phyloP scores from a whole-genome alignment of 2,797 vertebrate species.

The Poecilia wingei region DNA sequence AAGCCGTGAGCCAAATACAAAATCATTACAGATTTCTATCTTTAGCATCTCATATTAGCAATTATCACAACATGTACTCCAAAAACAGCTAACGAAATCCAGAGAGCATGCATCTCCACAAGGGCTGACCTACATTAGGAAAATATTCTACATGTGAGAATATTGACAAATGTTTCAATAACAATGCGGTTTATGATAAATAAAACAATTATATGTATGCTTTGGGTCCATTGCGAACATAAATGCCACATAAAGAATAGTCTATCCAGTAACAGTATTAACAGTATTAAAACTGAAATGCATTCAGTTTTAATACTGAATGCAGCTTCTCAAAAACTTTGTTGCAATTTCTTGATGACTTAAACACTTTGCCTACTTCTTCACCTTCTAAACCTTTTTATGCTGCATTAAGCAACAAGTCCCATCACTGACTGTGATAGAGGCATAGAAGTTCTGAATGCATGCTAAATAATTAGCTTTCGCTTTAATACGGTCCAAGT shows the following conservation, averaged over 20 bases:
- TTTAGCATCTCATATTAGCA: not conserved
- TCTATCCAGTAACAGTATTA: not conserved
- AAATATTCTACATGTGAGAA: not conserved
- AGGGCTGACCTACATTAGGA: not conserved
- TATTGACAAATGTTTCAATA: not conserved
- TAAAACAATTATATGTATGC: not conserved
- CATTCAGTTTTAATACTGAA: not conserved
- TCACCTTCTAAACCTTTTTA: not conserved
- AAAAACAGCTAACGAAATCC: not conserved
- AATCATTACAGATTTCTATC: not conserved
- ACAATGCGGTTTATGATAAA: not conserved
- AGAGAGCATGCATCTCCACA: not conserved
- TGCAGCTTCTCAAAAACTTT: not conserved
- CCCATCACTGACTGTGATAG: not conserved
- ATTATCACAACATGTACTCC: not conserved
- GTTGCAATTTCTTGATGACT: not conserved
- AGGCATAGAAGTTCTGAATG: not conserved
- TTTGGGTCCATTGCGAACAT: not conserved
- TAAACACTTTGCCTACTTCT: not conserved
- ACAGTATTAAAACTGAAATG: not conserved
- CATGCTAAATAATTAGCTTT: not conserved
- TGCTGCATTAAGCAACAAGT: not conserved
- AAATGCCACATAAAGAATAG: not conserved
- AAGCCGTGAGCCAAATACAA: not conserved
- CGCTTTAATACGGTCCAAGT: not conserved